Base-by-base conservation (phyloP, 1,140 invertebrate genomes). In the Drosophila willistoni region DNA sequence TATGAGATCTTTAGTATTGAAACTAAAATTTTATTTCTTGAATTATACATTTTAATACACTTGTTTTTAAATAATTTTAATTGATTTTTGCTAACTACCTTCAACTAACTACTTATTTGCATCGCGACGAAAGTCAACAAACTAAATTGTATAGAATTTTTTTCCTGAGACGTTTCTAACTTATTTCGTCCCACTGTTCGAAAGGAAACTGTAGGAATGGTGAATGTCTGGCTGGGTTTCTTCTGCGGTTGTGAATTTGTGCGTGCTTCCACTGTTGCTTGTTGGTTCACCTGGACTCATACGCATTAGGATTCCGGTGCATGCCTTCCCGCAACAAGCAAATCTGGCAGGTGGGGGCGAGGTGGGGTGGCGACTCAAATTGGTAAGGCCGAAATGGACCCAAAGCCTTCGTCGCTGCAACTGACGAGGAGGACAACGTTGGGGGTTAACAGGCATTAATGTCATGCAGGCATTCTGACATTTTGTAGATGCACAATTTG, bases 371-470 rank as follows among this genome's bases (percentile, higher is more conserved):
- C 36, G 29, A 51, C 19, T 12, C 44, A 51, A 67, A 61, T 42
- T 51, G 47, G 54, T 17, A 33, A 19, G 60, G 70, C 71, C 79
- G 55, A 81, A 29, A 29, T 77, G 86, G 68, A 68, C 51, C 54
- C 68, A 65, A 71, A 75, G 81, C 81, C 73, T 62, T 77, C 47
- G 68, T 47, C 39, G 76, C 73, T 89, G 77, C 80, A 74, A 74
- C 65, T 80, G 73, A 74, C 67, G 61, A 75, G 66, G 76, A 67
- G 70, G 64, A 82, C 79, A 13, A 9, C 7, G 14, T 86, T 76
- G 79, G 84, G 84, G 77, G 76, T 87, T 87, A 87, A 89, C 83
- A 89, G 84, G 83, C 83, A 87, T 89, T 87, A 87, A 87, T 87
- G 84, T 79, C 83, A 87, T 71, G 65, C 83, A 73, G 70, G 57